Evolutionary conservation across 2,888 invertebrate species (phyloP).

Genomic region (Eulithis prunata): DNA sequence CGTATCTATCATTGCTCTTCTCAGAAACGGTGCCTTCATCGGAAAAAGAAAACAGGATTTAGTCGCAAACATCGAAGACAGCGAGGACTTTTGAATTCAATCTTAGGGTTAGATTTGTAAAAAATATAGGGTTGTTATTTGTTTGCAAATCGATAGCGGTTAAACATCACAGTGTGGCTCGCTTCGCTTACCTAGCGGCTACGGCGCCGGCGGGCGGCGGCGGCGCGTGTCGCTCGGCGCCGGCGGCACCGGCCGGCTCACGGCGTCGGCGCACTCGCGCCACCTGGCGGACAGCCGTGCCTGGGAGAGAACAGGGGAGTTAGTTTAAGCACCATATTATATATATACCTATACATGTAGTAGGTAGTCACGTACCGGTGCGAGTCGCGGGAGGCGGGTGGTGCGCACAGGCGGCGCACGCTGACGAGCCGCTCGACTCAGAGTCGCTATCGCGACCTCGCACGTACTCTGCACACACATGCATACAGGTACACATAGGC

Average conservation of each 20-base stretch:
- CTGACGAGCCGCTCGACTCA: slow-evolving; percentile 74
- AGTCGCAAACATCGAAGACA: not conserved
- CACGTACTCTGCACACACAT: slow-evolving; percentile 52
- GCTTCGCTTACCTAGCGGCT: slow-evolving; percentile 51
- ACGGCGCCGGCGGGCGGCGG: slow-evolving; percentile 32
- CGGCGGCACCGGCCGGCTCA: slow-evolving; percentile 23
- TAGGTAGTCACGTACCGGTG: not conserved
- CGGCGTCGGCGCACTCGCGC: slow-evolving; percentile 29
- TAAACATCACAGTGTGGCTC: too few species aligned
- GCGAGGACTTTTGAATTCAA: not conserved
- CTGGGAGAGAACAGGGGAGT: too few species aligned
- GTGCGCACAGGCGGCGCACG: slow-evolving; percentile 72
- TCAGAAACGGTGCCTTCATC: slow-evolving; percentile 76
- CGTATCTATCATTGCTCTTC: slow-evolving; percentile 53
- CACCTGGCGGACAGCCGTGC: slow-evolving; percentile 28
- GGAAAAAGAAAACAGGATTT: slow-evolving; percentile 51
- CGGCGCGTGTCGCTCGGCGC: slow-evolving; percentile 14
- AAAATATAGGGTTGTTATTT: too few species aligned
- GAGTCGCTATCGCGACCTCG: slow-evolving; percentile 64
- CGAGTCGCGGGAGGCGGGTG: slow-evolving; percentile 57
- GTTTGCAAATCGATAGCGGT: too few species aligned
- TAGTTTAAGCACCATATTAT: too few species aligned
- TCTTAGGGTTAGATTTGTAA: not conserved
- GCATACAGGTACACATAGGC: not conserved
- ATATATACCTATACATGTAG: too few species aligned